Percentiles rank a stretch among this genome's conserved stretches.
phyloP scores from a whole-genome alignment of 35 echinoderm and acorn worm genomes.

The Anneissia japonica region DNA sequence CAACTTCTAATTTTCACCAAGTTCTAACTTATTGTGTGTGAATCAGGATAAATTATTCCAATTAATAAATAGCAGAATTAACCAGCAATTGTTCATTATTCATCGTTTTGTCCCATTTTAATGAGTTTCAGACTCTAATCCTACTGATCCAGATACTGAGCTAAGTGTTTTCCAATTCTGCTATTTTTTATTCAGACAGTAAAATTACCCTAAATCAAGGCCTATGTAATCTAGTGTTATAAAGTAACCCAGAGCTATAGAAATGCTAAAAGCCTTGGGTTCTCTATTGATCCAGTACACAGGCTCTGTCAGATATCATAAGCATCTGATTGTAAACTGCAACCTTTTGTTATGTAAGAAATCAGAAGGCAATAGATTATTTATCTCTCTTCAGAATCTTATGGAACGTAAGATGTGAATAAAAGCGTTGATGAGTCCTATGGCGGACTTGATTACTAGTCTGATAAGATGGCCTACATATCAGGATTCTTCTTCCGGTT shows the following conservation, averaged over 20 bases:
- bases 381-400: not conserved
- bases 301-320: not conserved
- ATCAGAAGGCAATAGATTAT: not conserved
- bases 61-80: not conserved
- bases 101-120: not conserved
- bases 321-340: not conserved
- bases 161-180: not conserved
- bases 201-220: not conserved
- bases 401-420: not conserved
- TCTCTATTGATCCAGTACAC: not conserved
- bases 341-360: not conserved
- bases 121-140: not conserved
- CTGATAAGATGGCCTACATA: not conserved
- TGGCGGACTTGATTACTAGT: not conserved
- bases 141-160: not conserved
- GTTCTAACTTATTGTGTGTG: too few relatives aligned
- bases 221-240: not conserved
- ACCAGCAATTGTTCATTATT: not conserved
- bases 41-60: too few relatives aligned
- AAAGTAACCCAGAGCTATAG: not conserved
- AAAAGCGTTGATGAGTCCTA: not conserved
- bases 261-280: not conserved
- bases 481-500: not conserved
- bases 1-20: too few relatives aligned
- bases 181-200: too few relatives aligned